A percentile compares a stretch with the other conserved stretches of the same genome.
Conservation (phyloP, 35 echinoderm and acorn worm species). For the Strongylocentrotus purpuratus region DNA sequence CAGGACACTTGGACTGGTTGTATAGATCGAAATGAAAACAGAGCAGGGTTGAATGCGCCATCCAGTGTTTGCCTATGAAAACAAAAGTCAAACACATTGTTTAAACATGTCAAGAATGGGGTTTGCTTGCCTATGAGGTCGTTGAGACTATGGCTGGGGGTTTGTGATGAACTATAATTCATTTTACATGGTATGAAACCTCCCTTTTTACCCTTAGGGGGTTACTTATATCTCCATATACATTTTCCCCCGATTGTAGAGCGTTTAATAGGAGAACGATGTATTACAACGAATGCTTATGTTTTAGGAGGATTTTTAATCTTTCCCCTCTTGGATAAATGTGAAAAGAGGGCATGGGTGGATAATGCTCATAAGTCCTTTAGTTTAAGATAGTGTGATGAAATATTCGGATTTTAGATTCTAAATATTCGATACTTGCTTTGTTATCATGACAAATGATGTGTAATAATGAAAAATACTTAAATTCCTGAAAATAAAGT, state of each 20-base stretch:
- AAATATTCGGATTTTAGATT: too few relatives aligned
- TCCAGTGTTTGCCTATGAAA: constrained; percentile 34
- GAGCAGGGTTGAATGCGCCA: constrained; percentile 19
- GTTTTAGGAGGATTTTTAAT: too few relatives aligned
- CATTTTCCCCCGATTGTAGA: neutral
- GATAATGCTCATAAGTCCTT: too few relatives aligned
- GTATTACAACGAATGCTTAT: too few relatives aligned
- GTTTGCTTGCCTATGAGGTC: neutral
- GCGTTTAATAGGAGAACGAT: too few relatives aligned
- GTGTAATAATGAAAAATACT: too few relatives aligned
- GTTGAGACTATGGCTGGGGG: neutral
- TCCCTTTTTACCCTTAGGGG: neutral
- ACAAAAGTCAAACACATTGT: neutral
- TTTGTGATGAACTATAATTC: neutral
- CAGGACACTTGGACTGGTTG: constrained; percentile 17
- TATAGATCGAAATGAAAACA: constrained; percentile 34
- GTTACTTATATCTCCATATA: neutral
- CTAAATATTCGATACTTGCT: too few relatives aligned
- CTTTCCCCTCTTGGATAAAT: too few relatives aligned
- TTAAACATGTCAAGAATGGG: constrained; percentile 24
- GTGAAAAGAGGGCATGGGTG: too few relatives aligned
- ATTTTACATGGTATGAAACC: neutral
- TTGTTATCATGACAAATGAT: too few relatives aligned
- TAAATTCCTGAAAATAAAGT: too few relatives aligned
- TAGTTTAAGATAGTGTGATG: too few relatives aligned